Evolutionary conservation across 2,797 vertebrate species (phyloP).

Genomic region (Merluccius polli): DNA sequence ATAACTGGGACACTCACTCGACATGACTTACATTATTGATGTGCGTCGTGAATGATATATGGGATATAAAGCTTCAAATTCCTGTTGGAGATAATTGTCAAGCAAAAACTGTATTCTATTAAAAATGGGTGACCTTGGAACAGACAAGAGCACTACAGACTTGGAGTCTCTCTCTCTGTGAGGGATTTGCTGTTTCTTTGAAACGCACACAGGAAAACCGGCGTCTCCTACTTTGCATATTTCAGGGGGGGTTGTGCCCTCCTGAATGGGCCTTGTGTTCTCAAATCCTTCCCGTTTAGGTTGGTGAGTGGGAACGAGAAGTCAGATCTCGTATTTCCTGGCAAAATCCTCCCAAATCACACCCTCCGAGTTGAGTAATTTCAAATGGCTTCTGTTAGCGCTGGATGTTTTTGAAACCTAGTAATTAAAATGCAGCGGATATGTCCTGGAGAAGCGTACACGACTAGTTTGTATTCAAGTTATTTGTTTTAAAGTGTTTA

Average conservation of each 20-base stretch:
- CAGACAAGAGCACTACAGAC: neutral
- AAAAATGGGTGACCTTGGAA: constrained; percentile 1
- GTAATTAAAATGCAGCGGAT: neutral
- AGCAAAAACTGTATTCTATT: neutral
- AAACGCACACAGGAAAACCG: neutral
- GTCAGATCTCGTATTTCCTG: neutral
- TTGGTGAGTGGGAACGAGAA: neutral
- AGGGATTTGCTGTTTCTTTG: neutral
- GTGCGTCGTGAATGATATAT: neutral
- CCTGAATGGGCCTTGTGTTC: constrained; percentile 1
- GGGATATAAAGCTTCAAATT: neutral
- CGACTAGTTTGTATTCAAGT: neutral
- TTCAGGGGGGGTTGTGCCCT: neutral
- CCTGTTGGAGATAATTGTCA: neutral
- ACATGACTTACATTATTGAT: neutral
- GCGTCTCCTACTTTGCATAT: neutral
- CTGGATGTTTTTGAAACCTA: neutral
- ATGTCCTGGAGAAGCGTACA: neutral
- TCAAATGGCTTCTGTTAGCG: neutral
- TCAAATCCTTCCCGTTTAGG: neutral
- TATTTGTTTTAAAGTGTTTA: neutral
- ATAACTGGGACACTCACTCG: neutral
- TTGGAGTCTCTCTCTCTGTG: neutral
- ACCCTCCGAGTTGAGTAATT: neutral
- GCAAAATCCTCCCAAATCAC: neutral